These are phyloP conservation scores for Ageneiosus marmoratus DNA, from an alignment of 2,113 vertebrate species.

Conservation along the genomic window DNA sequence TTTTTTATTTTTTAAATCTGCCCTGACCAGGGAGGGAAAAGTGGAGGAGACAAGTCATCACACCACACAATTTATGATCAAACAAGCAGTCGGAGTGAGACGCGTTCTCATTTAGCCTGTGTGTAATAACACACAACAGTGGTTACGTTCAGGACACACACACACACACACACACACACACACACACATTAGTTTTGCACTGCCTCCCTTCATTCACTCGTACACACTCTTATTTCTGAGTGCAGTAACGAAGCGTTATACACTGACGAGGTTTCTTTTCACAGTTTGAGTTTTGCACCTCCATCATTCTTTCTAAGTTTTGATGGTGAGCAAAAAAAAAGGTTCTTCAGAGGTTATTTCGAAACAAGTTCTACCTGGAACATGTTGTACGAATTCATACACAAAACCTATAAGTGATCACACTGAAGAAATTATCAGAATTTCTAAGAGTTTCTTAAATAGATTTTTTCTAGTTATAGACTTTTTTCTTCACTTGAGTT, in stretches of 20 bases:
- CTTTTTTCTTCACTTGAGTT: not conserved
- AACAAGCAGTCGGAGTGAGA: constrained; percentile 86
- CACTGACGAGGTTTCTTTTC: not conserved
- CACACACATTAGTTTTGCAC: constrained; percentile 75
- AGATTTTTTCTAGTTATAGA: too few relatives aligned
- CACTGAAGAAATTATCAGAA: too few relatives aligned
- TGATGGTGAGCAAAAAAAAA: not conserved
- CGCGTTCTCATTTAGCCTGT: constrained; percentile 86
- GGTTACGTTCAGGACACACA: constrained; percentile 64
- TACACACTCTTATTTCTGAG: constrained; percentile 85
- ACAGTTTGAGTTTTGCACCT: not conserved
- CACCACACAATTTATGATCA: constrained; percentile 95
- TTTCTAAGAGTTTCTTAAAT: too few relatives aligned
- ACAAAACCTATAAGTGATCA: not conserved
- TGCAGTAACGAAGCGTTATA: not conserved
- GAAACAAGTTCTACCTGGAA: not conserved
- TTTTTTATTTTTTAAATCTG: constrained; percentile 75
- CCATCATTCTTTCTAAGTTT: not conserved
- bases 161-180: not conserved
- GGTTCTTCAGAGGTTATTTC: not conserved
- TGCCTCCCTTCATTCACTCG: constrained; percentile 59
- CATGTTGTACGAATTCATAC: not conserved
- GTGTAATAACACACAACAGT: constrained; percentile 86
- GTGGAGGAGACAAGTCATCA: constrained; percentile 93
- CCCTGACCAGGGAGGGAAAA: constrained; percentile 94